Conservation (phyloP, 2,888 invertebrate genomes). For the Nephrotoma guestfalica region DNA sequence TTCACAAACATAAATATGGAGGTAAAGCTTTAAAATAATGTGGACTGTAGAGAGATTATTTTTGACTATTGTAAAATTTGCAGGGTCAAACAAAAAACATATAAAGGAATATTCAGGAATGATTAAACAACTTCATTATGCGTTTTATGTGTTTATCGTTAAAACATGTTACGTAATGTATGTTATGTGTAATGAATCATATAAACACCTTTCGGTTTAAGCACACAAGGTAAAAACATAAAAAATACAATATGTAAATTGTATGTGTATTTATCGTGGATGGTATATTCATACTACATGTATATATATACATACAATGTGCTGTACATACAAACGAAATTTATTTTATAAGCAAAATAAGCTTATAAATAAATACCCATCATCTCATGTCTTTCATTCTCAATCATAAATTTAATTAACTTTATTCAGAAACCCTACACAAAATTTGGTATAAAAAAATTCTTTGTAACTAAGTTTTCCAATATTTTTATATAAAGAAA, state of each 20-base stretch:
- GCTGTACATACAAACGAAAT: background rate
- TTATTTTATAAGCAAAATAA: background rate
- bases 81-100: background rate
- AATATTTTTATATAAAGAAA: background rate
- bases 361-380: background rate
- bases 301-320: background rate
- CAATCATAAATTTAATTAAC: background rate
- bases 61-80: too few species aligned
- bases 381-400: background rate
- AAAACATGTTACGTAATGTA: background rate
- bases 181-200: background rate
- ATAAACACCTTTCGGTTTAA: too few species aligned
- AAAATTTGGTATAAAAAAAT: background rate
- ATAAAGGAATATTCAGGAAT: background rate
- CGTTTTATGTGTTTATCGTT: background rate
- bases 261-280: too few species aligned
- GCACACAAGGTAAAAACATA: too few species aligned
- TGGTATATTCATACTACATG: background rate
- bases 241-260: too few species aligned
- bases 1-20: background rate
- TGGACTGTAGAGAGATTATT: background rate
- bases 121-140: background rate
- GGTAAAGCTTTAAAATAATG: background rate
- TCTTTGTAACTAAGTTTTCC: background rate
- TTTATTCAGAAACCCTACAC: background rate